Conservation (phyloP, 1,140 invertebrate genomes). For the Drosophila sturtevanti region DNA sequence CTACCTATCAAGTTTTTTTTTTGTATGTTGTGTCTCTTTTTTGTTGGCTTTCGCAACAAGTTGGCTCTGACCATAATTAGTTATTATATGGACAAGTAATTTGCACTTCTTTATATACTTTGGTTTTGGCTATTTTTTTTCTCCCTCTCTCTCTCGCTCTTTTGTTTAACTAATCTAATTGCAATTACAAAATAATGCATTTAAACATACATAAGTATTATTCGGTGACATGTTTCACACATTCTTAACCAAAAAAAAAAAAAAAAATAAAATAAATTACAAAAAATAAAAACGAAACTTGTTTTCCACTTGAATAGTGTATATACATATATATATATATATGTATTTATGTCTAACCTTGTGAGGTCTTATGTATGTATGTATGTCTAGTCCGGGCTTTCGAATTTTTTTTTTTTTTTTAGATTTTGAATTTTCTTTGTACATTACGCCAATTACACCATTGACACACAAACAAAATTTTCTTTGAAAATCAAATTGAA, state of each 20-base stretch:
- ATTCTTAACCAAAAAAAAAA: background rate
- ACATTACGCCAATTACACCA: background rate
- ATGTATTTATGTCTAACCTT: background rate
- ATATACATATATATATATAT: background rate
- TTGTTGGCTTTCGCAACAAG: conserved; percentile 2
- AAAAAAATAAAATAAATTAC: too few relatives aligned
- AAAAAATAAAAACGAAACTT: background rate
- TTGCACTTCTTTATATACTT: conserved; percentile 1
- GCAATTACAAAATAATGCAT: background rate
- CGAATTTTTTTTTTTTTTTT: background rate
- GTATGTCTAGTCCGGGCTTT: background rate
- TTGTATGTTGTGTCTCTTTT: background rate
- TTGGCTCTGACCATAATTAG: conserved; percentile 4
- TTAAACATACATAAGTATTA: background rate
- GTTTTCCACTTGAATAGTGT: background rate
- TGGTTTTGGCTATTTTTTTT: background rate
- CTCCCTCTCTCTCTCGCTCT: too few relatives aligned
- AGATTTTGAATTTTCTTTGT: background rate
- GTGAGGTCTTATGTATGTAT: background rate
- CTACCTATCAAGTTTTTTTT: background rate
- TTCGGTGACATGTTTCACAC: conserved; percentile 2
- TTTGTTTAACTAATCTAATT: conserved; percentile 1
- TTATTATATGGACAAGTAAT: conserved; percentile 3
- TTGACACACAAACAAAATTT: background rate
- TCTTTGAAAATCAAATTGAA: background rate